Evolutionary conservation across 2,888 invertebrate genomes (phyloP).

Genomic region (Mythimna vitellina): DNA sequence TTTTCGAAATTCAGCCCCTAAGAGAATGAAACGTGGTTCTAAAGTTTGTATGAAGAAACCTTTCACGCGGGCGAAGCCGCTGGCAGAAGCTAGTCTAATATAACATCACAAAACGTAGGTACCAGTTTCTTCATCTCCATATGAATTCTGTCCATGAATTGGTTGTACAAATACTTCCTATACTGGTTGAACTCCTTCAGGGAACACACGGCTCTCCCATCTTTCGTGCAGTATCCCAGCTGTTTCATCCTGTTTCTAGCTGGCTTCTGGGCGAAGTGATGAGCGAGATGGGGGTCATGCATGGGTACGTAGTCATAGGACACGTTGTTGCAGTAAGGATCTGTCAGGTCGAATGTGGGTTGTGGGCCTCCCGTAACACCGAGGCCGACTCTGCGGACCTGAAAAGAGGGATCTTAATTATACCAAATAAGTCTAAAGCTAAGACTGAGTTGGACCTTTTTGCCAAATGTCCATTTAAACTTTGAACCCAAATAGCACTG

Average conservation of each 20-base stretch:
- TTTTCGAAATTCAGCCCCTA: too few species aligned
- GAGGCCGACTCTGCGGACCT: conserved; percentile 85
- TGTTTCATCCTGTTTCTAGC: conserved; percentile 83
- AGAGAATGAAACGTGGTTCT: too few species aligned
- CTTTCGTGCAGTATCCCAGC: conserved; percentile 90
- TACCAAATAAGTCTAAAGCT: too few species aligned
- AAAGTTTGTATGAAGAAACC: too few species aligned
- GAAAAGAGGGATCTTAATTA: conserved; percentile 26
- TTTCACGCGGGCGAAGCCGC: too few species aligned
- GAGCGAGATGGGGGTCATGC: conserved; percentile 91
- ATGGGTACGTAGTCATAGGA: conserved; percentile 90
- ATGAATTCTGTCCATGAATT: conserved; percentile 89
- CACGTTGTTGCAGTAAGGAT: conserved; percentile 86
- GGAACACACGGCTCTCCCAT: conserved; percentile 91
- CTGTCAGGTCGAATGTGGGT: conserved; percentile 84
- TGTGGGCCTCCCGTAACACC: conserved; percentile 77
- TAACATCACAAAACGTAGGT: conserved; percentile 45
- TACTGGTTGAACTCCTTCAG: conserved; percentile 92
- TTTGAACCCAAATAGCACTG: too few species aligned
- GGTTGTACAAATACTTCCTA: conserved; percentile 90
- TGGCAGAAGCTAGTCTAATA: too few species aligned
- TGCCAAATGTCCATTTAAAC: too few species aligned
- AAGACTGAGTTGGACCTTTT: too few species aligned
- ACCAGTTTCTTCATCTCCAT: conserved; percentile 83
- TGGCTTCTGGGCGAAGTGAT: conserved; percentile 85